phyloP scores from a whole-genome alignment of 2,113 vertebrate genomes.

The Andinoacara biseriatus region DNA sequence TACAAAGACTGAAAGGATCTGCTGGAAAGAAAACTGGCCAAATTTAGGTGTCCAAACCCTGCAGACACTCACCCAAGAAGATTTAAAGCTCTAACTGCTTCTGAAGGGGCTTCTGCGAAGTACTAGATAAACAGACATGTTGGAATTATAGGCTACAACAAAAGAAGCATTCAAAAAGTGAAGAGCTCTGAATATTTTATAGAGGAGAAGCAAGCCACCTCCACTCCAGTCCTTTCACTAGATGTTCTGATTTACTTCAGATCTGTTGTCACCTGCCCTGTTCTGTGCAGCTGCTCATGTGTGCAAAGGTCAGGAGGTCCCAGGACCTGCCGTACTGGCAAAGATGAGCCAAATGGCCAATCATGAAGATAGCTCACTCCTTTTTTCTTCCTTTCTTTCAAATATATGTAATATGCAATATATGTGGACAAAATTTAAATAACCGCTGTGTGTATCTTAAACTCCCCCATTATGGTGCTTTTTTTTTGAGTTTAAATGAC shows the following conservation, averaged over 20 bases:
- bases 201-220: too few species aligned
- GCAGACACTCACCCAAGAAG: neutral
- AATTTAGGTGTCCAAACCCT: neutral
- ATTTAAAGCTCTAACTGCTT: conserved; percentile 8
- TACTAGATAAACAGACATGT: neutral
- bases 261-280: neutral
- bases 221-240: neutral
- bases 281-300: neutral
- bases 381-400: too few species aligned
- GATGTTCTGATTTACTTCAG: neutral
- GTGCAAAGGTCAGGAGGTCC: neutral
- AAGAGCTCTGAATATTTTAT: neutral
- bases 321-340: neutral
- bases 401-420: too few species aligned
- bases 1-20: neutral
- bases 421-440: too few species aligned
- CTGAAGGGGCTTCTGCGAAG: neutral
- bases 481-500: too few species aligned
- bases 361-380: too few species aligned
- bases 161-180: neutral
- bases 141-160: neutral
- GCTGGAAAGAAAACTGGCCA: neutral
- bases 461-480: too few species aligned
- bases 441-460: too few species aligned
- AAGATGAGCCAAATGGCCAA: neutral